Evolutionary conservation across 1,140 invertebrate species (phyloP).

Genomic region (Piezodorus guildinii): DNA sequence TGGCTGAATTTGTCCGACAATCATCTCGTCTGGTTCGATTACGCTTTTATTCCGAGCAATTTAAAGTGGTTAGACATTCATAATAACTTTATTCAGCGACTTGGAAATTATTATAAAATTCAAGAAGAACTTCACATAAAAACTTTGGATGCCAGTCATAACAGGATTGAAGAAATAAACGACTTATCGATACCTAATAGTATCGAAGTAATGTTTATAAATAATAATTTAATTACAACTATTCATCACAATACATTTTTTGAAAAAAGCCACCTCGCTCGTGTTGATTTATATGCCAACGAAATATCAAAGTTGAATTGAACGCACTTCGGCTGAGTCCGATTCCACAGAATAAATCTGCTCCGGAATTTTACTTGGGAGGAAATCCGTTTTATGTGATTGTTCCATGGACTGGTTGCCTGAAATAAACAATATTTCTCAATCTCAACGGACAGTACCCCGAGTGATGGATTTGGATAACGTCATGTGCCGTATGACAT

Average conservation of each 20-base stretch:
- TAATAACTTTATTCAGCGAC: constrained; percentile 70
- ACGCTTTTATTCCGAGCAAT: constrained; percentile 73
- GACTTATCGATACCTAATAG: constrained; percentile 76
- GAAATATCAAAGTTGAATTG: constrained; percentile 65
- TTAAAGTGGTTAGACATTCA: constrained; percentile 84
- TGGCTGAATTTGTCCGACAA: constrained; percentile 86
- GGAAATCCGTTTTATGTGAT: constrained; percentile 85
- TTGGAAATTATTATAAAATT: constrained; percentile 76
- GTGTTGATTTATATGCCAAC: constrained; percentile 82
- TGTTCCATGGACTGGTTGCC: constrained; percentile 88
- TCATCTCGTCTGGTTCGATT: constrained; percentile 82
- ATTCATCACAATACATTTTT: constrained; percentile 75
- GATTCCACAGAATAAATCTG: constrained; percentile 49
- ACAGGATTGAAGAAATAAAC: constrained; percentile 65
- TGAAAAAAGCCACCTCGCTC: constrained; percentile 67
- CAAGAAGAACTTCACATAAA: constrained; percentile 60
- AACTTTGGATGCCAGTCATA: constrained; percentile 76
- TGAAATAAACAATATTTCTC: constrained; percentile 70
- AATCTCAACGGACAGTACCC: constrained; percentile 61
- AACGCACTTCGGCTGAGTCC: constrained; percentile 63
- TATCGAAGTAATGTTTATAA: constrained; percentile 76
- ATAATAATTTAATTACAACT: constrained; percentile 72
- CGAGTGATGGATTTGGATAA: constrained; percentile 73
- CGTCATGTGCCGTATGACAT: constrained; percentile 70
- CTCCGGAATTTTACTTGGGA: constrained; percentile 78